Evolutionary conservation across 92 coral and sea anemone genomes (phyloP), one percentile per base, ranked within the genome.

Genomic region (Phenganax marumi): DNA sequence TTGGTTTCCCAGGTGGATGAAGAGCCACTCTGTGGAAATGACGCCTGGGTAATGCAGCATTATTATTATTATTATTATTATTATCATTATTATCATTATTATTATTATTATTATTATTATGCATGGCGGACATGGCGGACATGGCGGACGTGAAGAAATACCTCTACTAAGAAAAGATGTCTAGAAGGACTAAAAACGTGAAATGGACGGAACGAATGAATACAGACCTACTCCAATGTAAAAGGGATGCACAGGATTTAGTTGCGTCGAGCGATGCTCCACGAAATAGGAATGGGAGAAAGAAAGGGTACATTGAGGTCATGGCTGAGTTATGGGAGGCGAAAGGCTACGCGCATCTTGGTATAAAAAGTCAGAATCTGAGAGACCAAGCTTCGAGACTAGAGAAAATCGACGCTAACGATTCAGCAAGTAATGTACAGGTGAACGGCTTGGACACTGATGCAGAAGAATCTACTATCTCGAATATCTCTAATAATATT

Each of bases 301-400:
- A 68, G 50, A 81, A 81, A 26, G 85, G 85, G 1, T 81, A 68
- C 39, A 81, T 81, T 7, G 85, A 24, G 16, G 76, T 84, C n/a
- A 84, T 84, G 87, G 76, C 62, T 26, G 87, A 84, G 16, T 53
- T 84, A 21, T 76, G 87, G 86, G 84, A 74, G 23, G 84, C 50
- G 70, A 73, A 48, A 14, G 86, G 77, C 39, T 81, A 62, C 61
- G 58, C 50, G 16, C 50, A 77, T 39, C 52, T 77, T 47, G 22
- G 16, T 24, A n/a, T 77, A 51, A 77, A 55, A 21, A 54, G 71
- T n/a, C 82, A 77, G 22, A 77, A 77, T 58, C 70, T 77, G 16
- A 13, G 82, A n/a, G 82, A 77, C 48, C 82, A 77, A 58, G 82
- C 82, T 52, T 55, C 82, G 47, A 77, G 82, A 77, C 2, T 77